These are phyloP conservation scores for Anoplius nigerrimus DNA, from an alignment of 2,888 invertebrate species.

Conservation along the genomic window DNA sequence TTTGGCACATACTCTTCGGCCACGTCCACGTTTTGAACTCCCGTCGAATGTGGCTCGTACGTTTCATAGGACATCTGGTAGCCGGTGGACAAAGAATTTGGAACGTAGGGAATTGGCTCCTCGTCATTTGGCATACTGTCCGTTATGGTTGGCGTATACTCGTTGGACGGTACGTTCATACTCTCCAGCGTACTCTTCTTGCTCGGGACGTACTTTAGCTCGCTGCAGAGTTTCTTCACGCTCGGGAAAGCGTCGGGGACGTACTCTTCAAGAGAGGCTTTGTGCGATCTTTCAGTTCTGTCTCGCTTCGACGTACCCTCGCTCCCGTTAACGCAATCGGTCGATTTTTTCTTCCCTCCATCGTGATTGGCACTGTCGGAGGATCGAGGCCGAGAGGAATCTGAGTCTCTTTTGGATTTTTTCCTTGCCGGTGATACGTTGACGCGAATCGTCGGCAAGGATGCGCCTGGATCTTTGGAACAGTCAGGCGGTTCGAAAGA, in stretches of 20 bases:
- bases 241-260: conserved; percentile 53
- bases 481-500: conserved; percentile 57
- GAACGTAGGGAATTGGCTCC: conserved; percentile 53
- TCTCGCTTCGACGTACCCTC: conserved; percentile 10
- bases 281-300: conserved; percentile 13
- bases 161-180: conserved; percentile 50
- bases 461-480: conserved; percentile 37
- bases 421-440: conserved; percentile 56
- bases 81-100: conserved; percentile 41
- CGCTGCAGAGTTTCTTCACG: conserved; percentile 34
- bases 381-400: not conserved
- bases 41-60: conserved; percentile 56
- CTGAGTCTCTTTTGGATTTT: conserved; percentile 18
- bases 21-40: conserved; percentile 26
- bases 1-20: conserved; percentile 60
- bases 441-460: conserved; percentile 62
- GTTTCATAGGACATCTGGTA: conserved; percentile 40
- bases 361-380: not conserved
- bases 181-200: conserved; percentile 58
- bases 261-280: conserved; percentile 55
- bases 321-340: not conserved
- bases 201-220: conserved; percentile 62
- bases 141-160: conserved; percentile 55
- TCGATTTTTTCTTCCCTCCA: not conserved
- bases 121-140: conserved; percentile 10